phyloP scores from a whole-genome alignment of 2,797 vertebrate species.

The Cynodonichthys magdalenae region DNA sequence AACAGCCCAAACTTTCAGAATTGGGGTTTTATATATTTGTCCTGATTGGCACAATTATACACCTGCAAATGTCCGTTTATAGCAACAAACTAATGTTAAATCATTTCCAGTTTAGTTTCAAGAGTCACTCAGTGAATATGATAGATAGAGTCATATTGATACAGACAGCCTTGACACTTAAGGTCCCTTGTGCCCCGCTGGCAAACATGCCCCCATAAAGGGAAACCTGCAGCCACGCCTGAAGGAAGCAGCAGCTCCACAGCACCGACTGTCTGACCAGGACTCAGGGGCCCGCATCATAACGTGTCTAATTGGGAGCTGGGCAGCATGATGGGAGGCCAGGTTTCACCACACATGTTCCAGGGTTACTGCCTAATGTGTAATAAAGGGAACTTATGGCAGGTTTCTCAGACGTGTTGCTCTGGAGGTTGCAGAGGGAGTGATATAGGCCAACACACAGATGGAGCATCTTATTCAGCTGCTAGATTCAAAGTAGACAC shows the following conservation, averaged over 20 bases:
- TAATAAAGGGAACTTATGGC: constrained; percentile 70
- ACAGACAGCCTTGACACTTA: constrained; percentile 25
- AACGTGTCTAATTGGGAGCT: constrained; percentile 68
- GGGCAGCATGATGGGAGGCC: constrained; percentile 42
- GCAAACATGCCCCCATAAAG: constrained; percentile 44
- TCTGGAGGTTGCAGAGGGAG: constrained; percentile 48
- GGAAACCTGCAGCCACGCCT: constrained; percentile 57
- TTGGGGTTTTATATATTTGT: too few species aligned
- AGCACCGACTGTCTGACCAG: constrained; percentile 57
- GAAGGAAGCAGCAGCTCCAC: constrained; percentile 48
- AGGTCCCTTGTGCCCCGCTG: constrained; percentile 28
- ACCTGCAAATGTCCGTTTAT: too few species aligned
- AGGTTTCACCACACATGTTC: constrained; percentile 69
- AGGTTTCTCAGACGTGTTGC: constrained; percentile 46
- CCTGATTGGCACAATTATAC: too few species aligned
- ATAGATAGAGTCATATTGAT: constrained; percentile 31
- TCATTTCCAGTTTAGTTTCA: background rate
- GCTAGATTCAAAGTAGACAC: constrained; percentile 19
- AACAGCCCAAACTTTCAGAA: too few species aligned
- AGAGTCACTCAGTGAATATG: background rate
- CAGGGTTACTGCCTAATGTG: constrained; percentile 58
- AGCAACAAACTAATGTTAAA: too few species aligned
- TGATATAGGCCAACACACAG: constrained; percentile 61
- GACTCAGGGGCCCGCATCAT: constrained; percentile 47
- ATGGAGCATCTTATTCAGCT: constrained; percentile 47